These are phyloP conservation scores for Himalopsyche tibetana DNA, from an alignment of 2,888 invertebrate species.

Conservation along the genomic window DNA sequence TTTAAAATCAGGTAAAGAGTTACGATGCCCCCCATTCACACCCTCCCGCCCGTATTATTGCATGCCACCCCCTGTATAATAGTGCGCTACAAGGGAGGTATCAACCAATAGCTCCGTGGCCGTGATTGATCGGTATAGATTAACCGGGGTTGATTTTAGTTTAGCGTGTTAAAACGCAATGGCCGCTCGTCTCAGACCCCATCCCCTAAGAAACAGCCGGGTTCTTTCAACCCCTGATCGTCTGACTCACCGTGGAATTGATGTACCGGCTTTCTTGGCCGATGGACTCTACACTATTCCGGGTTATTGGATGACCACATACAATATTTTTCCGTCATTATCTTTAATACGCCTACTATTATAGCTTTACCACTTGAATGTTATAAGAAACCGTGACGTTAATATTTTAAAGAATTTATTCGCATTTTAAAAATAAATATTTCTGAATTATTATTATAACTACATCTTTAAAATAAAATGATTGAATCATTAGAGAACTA, in stretches of 20 bases:
- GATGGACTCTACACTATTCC: conserved; percentile 11
- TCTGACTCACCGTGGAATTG: conserved; percentile 37
- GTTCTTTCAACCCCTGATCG: conserved; percentile 30
- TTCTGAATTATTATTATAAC: no score
- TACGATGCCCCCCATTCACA: conserved; percentile 23
- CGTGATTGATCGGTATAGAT: conserved; percentile 66
- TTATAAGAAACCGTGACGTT: no score
- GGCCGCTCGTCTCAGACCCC: conserved; percentile 36
- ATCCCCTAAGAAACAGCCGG: conserved; percentile 47
- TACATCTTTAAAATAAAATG: no score
- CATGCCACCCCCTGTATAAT: conserved; percentile 11
- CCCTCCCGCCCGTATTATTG: conserved; percentile 22
- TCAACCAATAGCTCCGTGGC: conserved; percentile 59
- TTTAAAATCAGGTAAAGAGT: conserved; percentile 29
- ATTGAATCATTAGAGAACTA: no score
- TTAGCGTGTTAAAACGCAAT: conserved; percentile 65
- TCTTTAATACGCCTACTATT: no score
- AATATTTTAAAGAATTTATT: no score
- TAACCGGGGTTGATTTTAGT: conserved; percentile 65
- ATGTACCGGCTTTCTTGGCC: conserved; percentile 3
- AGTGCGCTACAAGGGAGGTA: conserved; percentile 40
- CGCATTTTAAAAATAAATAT: no score
- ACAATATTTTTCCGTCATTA: no score
- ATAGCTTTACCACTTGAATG: no score
- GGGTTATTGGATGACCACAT: no score